A percentile compares a stretch with the other conserved stretches of the same genome.
phyloP scores from a whole-genome alignment of 2,888 invertebrate species.

The Chelonus formosanus region DNA sequence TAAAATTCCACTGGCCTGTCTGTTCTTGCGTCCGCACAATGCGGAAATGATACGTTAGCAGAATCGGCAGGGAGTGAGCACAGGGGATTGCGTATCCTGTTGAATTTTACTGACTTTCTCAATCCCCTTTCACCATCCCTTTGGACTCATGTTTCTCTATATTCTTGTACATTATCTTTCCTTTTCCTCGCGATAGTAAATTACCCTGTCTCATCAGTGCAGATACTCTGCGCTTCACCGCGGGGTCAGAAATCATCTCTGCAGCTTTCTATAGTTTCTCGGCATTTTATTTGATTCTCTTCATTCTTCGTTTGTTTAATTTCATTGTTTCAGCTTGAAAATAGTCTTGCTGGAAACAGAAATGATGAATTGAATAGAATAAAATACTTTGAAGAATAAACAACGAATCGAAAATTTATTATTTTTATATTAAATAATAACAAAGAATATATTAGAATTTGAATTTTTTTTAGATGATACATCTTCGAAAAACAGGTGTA shows the following conservation, averaged over 20 bases:
- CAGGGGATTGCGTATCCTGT: too few relatives aligned
- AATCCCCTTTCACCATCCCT: not conserved
- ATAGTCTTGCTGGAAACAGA: constrained; percentile 2
- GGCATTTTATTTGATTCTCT: constrained; percentile 1
- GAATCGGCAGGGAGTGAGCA: too few relatives aligned
- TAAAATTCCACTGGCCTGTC: constrained; percentile 53
- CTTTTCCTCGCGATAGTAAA: constrained; percentile 13
- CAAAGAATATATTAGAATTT: too few relatives aligned
- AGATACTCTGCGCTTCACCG: constrained; percentile 9
- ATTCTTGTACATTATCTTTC: not conserved
- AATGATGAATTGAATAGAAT: not conserved
- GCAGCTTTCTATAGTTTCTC: not conserved
- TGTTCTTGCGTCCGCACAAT: constrained; percentile 50
- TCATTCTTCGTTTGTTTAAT: not conserved
- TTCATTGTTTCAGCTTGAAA: constrained; percentile 1
- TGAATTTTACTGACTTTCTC: too few relatives aligned
- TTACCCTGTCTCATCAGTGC: constrained; percentile 3
- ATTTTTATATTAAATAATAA: too few relatives aligned
- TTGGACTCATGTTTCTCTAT: constrained; percentile 15
- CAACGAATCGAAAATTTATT: too few relatives aligned
- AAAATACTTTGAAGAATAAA: not conserved
- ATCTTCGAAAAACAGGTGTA: too few relatives aligned
- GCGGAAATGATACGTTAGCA: constrained; percentile 45
- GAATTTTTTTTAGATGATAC: too few relatives aligned
- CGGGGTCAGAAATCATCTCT: constrained; percentile 7